Evolutionary conservation across 2,113 vertebrate species (phyloP).

Genomic region (Spea bombifrons): DNA sequence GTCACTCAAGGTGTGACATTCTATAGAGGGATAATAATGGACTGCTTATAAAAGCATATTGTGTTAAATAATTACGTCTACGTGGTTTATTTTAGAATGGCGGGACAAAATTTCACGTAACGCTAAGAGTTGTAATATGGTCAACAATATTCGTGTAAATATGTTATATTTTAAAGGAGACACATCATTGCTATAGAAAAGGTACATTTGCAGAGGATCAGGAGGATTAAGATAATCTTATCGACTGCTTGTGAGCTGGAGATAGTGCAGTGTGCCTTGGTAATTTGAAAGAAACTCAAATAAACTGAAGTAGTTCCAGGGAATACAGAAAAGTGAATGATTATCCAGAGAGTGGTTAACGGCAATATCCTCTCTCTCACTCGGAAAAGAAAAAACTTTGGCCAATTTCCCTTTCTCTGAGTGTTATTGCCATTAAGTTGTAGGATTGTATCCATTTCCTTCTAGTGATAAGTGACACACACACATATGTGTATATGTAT

Average conservation of each 20-base stretch:
- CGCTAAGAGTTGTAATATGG: not conserved
- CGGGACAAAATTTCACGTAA: too few species aligned
- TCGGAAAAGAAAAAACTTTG: not conserved
- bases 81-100: too few species aligned
- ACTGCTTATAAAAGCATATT: constrained; percentile 4
- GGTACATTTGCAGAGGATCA: not conserved
- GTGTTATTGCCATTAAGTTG: too few species aligned
- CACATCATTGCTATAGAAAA: not conserved
- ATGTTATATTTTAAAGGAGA: not conserved
- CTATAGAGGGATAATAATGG: not conserved
- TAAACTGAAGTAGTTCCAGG: not conserved
- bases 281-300: constrained; percentile 20
- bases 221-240: constrained; percentile 5
- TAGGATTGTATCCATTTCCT: too few species aligned
- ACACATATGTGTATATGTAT: too few species aligned
- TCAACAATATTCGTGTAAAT: not conserved
- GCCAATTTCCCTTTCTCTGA: too few species aligned
- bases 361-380: not conserved
- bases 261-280: constrained; percentile 10
- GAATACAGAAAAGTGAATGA: constrained; percentile 21
- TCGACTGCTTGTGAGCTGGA: constrained; percentile 9
- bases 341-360: constrained; percentile 18
- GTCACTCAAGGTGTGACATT: constrained; percentile 24
- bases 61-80: too few species aligned
- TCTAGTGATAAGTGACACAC: too few species aligned